Evolutionary conservation across 2,113 vertebrate species (phyloP).

Genomic region (Stomatorhinus ivindoensis): DNA sequence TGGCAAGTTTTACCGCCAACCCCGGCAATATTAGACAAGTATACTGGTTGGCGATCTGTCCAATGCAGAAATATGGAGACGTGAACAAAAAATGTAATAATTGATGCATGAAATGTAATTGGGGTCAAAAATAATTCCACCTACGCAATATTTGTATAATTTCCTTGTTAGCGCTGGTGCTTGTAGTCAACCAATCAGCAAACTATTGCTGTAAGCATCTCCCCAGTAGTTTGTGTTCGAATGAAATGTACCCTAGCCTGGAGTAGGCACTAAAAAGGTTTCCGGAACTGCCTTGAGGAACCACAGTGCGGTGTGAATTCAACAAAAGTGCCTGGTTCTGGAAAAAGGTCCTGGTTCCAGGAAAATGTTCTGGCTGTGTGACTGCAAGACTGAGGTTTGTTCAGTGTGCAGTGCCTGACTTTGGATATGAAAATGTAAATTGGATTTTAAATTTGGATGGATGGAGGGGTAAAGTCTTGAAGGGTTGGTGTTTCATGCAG

Average conservation of each 20-base stretch:
- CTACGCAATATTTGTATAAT: neutral
- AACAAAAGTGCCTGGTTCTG: neutral
- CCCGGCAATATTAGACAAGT: neutral
- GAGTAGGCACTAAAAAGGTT: neutral
- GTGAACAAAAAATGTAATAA: neutral
- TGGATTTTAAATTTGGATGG: neutral
- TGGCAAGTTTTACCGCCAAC: neutral
- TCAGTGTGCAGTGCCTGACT: neutral
- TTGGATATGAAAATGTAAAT: neutral
- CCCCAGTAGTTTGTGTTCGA: neutral
- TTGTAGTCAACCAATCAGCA: neutral
- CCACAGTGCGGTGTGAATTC: neutral
- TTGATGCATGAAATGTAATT: neutral
- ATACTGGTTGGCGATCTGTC: neutral
- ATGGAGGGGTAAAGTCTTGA: neutral
- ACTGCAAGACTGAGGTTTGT: neutral
- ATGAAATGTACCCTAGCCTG: neutral
- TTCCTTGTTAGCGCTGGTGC: neutral
- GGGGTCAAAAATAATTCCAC: neutral
- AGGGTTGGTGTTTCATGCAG: neutral
- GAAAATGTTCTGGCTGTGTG: neutral
- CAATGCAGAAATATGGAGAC: neutral
- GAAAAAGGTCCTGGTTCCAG: neutral
- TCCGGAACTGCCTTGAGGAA: neutral
- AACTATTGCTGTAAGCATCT: neutral